Percentiles rank a stretch among this genome's conserved stretches.
Conservation (phyloP, 1,140 invertebrate genomes). For the Cotesia glomerata region DNA sequence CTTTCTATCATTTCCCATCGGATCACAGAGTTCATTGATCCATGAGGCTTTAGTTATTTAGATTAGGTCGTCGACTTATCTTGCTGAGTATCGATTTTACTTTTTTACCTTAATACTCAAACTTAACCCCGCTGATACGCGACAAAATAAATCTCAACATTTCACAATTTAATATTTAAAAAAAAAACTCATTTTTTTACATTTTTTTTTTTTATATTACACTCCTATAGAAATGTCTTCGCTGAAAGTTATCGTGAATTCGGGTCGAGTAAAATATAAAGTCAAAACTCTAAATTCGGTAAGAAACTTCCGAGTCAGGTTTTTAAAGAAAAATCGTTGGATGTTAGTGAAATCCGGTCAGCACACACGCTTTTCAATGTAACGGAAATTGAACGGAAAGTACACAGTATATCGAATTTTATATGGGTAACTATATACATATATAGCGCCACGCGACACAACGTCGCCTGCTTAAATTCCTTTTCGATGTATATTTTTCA, state of each 20-base stretch:
- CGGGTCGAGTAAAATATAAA: neutral
- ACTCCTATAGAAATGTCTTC: too few species aligned
- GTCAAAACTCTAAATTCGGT: neutral
- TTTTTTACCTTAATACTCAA: neutral
- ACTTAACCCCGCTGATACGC: too few species aligned
- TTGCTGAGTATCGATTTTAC: conserved; percentile 17
- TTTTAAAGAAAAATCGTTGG: neutral
- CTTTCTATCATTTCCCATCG: neutral
- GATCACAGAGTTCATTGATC: conserved; percentile 16
- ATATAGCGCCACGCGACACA: neutral
- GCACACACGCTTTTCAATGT: too few species aligned
- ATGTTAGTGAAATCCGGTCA: neutral
- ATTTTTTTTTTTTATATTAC: too few species aligned
- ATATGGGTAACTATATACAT: conserved; percentile 3
- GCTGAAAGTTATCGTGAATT: neutral
- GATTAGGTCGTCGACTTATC: conserved; percentile 28
- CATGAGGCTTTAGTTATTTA: conserved; percentile 14
- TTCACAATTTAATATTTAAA: too few species aligned
- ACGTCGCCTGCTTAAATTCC: neutral
- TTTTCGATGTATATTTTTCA: conserved; percentile 3
- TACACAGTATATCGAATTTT: conserved; percentile 14
- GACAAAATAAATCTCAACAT: too few species aligned
- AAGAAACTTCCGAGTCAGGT: too few species aligned
- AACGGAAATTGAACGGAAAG: conserved; percentile 17
- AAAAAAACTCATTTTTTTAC: too few species aligned